A percentile compares a stretch with the other conserved stretches of the same genome.
Conservation (phyloP, 2,888 invertebrate genomes). For the Macrosoma leucophasiata region DNA sequence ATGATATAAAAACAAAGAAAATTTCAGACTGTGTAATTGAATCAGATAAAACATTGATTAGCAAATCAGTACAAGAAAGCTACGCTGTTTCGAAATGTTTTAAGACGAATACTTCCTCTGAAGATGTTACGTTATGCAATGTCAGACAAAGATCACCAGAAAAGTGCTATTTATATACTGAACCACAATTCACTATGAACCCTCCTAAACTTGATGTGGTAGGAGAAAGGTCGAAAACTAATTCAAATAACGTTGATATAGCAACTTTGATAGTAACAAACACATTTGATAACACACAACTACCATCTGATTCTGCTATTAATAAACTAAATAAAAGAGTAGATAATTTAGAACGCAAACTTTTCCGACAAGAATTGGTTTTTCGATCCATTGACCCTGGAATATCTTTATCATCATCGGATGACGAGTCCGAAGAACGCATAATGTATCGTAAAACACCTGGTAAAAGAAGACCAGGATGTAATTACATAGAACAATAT, state of each 20-base stretch:
- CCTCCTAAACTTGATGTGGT: slow-evolving; percentile 40
- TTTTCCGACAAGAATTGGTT: slow-evolving; percentile 58
- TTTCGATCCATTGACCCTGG: slow-evolving; percentile 51
- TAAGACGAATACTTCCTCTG: slow-evolving; percentile 27
- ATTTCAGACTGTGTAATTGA: slow-evolving; percentile 31
- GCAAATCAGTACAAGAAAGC: slow-evolving; percentile 19
- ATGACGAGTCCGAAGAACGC: slow-evolving; percentile 45
- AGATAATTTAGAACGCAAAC: slow-evolving; percentile 51
- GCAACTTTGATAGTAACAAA: slow-evolving; percentile 45
- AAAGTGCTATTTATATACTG: slow-evolving; percentile 53
- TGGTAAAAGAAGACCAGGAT: slow-evolving; percentile 42
- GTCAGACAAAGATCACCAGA: slow-evolving; percentile 37
- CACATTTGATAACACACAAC: slow-evolving; percentile 41
- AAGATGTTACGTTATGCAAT: slow-evolving; percentile 34
- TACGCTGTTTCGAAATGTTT: slow-evolving; percentile 37
- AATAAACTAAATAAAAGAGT: slow-evolving; percentile 47
- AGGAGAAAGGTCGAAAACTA: slow-evolving; percentile 30
- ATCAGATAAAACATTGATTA: slow-evolving; percentile 33
- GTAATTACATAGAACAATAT: slow-evolving; percentile 64
- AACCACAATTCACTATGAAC: slow-evolving; percentile 47
- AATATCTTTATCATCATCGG: slow-evolving; percentile 49
- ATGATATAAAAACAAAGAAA: slow-evolving; percentile 22
- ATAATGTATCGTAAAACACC: slow-evolving; percentile 37
- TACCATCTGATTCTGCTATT: slow-evolving; percentile 32
- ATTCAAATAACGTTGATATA: slow-evolving; percentile 44